These are phyloP conservation scores for Tenebrosternarchus preto DNA, from an alignment of 2,113 vertebrate species.

Conservation along the genomic window DNA sequence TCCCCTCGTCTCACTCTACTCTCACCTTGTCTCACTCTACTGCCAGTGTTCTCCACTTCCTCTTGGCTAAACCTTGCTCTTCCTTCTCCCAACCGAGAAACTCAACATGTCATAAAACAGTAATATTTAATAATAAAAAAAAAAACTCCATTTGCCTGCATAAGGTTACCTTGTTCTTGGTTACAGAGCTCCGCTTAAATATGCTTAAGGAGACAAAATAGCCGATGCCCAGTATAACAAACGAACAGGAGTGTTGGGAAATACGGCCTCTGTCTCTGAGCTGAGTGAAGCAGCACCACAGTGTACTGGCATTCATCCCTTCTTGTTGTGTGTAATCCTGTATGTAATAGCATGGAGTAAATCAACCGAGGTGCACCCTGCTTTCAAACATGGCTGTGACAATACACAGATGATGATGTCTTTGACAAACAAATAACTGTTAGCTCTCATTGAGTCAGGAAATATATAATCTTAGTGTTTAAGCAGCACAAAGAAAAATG, in stretches of 20 bases:
- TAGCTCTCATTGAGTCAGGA: slow-evolving; percentile 57
- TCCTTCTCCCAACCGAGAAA: background rate
- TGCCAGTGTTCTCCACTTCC: background rate
- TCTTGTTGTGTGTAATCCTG: background rate
- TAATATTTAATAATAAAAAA: background rate
- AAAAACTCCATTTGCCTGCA: background rate
- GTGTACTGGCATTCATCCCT: background rate
- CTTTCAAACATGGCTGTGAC: background rate
- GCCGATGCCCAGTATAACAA: background rate
- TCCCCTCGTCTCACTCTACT: background rate
- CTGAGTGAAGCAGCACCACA: background rate
- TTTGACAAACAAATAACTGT: slow-evolving; percentile 56
- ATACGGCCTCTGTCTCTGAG: background rate
- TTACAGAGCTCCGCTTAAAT: background rate
- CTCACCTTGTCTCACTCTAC: background rate
- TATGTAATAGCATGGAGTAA: background rate
- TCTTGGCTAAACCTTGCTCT: background rate
- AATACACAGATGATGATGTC: slow-evolving; percentile 57
- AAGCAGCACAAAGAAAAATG: slow-evolving; percentile 64
- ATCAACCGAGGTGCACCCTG: background rate
- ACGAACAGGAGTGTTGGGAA: background rate
- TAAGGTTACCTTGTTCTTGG: background rate
- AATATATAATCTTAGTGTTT: slow-evolving; percentile 65
- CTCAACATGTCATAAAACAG: slow-evolving; percentile 17
- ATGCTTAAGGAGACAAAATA: background rate